Percentiles rank a stretch among this genome's conserved stretches.
These are phyloP conservation scores for Acanthosepion pharaonis DNA, from an alignment of 2,888 invertebrate species.

Conservation along the genomic window DNA sequence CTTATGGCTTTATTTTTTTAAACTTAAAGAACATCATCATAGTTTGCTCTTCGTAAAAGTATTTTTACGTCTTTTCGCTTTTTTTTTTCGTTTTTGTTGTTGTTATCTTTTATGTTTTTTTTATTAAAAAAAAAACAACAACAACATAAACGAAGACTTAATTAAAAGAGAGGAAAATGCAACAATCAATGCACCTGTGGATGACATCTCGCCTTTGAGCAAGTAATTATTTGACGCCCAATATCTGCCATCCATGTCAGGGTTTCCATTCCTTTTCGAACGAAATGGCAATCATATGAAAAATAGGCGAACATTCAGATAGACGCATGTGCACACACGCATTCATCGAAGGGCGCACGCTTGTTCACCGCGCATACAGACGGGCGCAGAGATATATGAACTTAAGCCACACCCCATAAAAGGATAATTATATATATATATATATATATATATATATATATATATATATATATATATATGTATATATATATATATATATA, in stretches of 20 bases:
- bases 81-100: not conserved
- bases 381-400: not conserved
- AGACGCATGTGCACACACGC: not conserved
- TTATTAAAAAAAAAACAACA: not conserved
- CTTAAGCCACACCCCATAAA: not conserved
- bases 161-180: not conserved
- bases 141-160: not conserved
- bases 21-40: too few species aligned
- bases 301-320: not conserved
- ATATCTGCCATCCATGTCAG: too few species aligned
- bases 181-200: not conserved
- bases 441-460: conserved; percentile 23
- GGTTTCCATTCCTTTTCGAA: not conserved
- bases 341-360: too few species aligned
- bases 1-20: too few species aligned
- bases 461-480: not conserved
- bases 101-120: not conserved
- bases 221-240: not conserved
- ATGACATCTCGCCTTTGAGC: not conserved
- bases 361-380: not conserved
- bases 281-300: not conserved
- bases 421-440: not conserved
- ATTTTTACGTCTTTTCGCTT: not conserved
- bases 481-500: not conserved
- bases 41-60: too few species aligned